phyloP scores from a whole-genome alignment of 2,113 vertebrate genomes.

The Stegastes partitus region DNA sequence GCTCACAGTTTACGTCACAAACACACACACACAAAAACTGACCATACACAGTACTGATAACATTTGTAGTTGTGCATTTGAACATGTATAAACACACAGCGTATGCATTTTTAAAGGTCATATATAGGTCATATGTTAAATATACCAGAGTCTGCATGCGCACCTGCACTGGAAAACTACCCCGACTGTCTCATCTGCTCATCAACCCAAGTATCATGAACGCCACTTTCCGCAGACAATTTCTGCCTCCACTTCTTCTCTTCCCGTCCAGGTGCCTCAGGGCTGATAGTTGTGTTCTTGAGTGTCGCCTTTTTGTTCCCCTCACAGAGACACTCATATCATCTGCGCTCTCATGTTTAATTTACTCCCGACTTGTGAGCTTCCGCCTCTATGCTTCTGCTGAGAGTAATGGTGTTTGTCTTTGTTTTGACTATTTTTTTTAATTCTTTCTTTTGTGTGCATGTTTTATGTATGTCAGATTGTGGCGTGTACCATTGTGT shows the following conservation, averaged over 20 bases:
- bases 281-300: slow-evolving; percentile 34
- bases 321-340: slow-evolving; percentile 31
- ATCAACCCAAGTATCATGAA: slow-evolving; percentile 45
- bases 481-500: not conserved
- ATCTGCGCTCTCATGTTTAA: slow-evolving; percentile 61
- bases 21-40: not conserved
- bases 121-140: too few species aligned
- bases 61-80: slow-evolving; percentile 7
- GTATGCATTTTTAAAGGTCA: not conserved
- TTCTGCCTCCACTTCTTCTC: slow-evolving; percentile 45
- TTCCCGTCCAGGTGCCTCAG: slow-evolving; percentile 31
- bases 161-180: not conserved
- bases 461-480: not conserved
- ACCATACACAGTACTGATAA: not conserved
- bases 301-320: slow-evolving; percentile 51
- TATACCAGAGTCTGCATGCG: too few species aligned
- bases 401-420: not conserved
- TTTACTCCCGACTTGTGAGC: slow-evolving; percentile 52
- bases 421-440: not conserved
- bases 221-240: slow-evolving; percentile 30
- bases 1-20: slow-evolving; percentile 67
- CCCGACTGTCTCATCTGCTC: not conserved
- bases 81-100: not conserved
- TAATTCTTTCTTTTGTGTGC: too few species aligned
- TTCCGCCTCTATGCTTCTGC: slow-evolving; percentile 11